Base-by-base conservation (phyloP, 2,888 invertebrate genomes). In the Melieria picta region DNA sequence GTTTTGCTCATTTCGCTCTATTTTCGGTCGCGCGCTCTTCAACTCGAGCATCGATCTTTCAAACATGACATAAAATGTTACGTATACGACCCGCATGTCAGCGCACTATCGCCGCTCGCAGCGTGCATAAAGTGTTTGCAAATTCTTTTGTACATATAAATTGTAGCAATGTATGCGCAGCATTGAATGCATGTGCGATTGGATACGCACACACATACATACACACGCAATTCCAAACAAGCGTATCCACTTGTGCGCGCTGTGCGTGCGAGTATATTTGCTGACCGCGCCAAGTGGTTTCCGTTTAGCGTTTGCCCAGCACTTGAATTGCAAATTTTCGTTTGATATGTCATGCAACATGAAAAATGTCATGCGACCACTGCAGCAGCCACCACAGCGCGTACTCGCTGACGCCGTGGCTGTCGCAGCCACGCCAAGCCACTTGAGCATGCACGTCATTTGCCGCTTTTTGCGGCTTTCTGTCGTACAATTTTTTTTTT, bases 271-370 rank as follows among this genome's bases (percentile, higher is more conserved):
- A 10, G 4, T 52, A 43, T 58, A 52, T 5, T 10, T 50, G 58
- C 10, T 30, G 30, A n/a, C 4, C 10, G 47, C 11, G 13, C 5
- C 47, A 62, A 66, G 66, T 48, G 66, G 48, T 16, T 62, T 62
- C 66, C 57, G 48, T 66, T 57, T 30, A 52, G n/a, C 58, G 65
- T 71, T 71, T 71, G 65, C 55, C n/a, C 16, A 71, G 43, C 71
- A 71, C 71, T 71, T 71, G 65, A 71, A 71, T 66, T 65, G 65
- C 62, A 65, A 65, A 65, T 65, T 65, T 71, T 46, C 65, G 71
- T 65, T 71, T 71, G 62, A 65, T 65, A 65, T 45, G 47, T 52
- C 46, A 46, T 16, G 30, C 4, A 11, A 16, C 47, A 47, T 7
- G 50, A n/a, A 50, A 50, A 50, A 50, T 13, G 7, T 13, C 30